phyloP scores from a whole-genome alignment of 2,113 vertebrate genomes.

The Tetraodon nigroviridis region DNA sequence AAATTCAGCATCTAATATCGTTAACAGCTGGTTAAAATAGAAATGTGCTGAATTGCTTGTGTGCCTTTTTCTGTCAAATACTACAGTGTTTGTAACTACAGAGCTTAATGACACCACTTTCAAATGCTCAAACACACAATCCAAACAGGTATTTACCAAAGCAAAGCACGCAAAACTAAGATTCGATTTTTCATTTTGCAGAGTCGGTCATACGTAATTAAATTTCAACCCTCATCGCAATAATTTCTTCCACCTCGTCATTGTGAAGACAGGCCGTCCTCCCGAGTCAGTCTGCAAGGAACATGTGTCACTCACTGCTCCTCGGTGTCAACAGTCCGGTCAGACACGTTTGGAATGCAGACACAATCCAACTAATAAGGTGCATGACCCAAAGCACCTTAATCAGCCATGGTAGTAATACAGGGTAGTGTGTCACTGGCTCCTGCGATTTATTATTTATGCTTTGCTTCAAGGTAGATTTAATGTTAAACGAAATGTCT shows the following conservation, averaged over 20 bases:
- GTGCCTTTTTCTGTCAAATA: too few species aligned
- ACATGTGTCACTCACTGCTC: conserved; percentile 26
- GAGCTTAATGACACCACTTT: too few species aligned
- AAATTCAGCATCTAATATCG: too few species aligned
- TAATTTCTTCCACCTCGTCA: conserved; percentile 7
- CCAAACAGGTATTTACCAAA: too few species aligned
- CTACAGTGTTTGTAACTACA: too few species aligned
- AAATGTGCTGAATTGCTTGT: too few species aligned
- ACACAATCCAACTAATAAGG: conserved; percentile 53
- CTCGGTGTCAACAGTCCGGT: conserved; percentile 51
- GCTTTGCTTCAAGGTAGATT: conserved; percentile 46
- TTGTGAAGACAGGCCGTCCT: conserved; percentile 9
- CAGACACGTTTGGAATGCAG: conserved; percentile 46
- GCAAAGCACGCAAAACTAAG: background rate
- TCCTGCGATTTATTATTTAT: conserved; percentile 63
- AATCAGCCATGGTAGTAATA: conserved; percentile 63
- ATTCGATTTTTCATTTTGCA: too few species aligned
- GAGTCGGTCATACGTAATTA: background rate
- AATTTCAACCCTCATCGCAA: background rate
- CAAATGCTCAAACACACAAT: too few species aligned
- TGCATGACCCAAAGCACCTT: conserved; percentile 58
- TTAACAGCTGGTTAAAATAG: too few species aligned
- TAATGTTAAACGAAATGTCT: conserved; percentile 20
- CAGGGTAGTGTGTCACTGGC: conserved; percentile 51
- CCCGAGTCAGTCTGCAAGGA: conserved; percentile 4